These are phyloP conservation scores for Eulemur coronatus DNA, from an alignment of 2,797 vertebrate genomes.

Conservation along the genomic window DNA sequence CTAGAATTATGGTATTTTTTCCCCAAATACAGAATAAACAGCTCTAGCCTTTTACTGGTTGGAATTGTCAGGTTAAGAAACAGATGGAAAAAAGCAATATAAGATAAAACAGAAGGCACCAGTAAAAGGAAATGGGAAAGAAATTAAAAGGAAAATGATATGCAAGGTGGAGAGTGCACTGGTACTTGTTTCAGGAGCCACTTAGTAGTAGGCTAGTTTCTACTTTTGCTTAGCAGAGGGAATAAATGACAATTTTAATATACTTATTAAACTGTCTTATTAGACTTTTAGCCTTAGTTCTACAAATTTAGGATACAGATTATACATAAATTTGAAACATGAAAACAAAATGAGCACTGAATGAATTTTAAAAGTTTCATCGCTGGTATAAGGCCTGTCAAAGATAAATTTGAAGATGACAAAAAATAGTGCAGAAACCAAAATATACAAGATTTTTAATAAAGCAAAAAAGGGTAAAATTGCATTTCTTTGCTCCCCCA, in stretches of 20 bases:
- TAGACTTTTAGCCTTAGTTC: not conserved
- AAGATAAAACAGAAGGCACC: not conserved
- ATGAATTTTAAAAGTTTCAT: slow-evolving; percentile 29
- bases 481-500: not conserved
- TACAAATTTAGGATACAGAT: not conserved
- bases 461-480: not conserved
- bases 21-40: not conserved
- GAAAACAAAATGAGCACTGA: not conserved
- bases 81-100: not conserved
- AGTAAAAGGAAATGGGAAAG: not conserved
- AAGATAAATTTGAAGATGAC: slow-evolving; percentile 25
- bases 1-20: not conserved
- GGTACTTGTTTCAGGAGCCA: not conserved
- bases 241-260: not conserved
- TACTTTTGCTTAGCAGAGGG: not conserved
- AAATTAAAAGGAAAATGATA: not conserved
- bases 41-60: not conserved
- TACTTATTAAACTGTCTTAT: not conserved
- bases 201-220: not conserved
- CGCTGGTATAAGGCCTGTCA: not conserved
- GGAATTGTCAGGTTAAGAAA: not conserved
- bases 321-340: slow-evolving; percentile 21
- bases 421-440: not conserved
- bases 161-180: not conserved
- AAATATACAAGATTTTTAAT: slow-evolving; percentile 4